Base-by-base conservation (phyloP, 2,113 vertebrate genomes). In the Pseudopodoces humilis region DNA sequence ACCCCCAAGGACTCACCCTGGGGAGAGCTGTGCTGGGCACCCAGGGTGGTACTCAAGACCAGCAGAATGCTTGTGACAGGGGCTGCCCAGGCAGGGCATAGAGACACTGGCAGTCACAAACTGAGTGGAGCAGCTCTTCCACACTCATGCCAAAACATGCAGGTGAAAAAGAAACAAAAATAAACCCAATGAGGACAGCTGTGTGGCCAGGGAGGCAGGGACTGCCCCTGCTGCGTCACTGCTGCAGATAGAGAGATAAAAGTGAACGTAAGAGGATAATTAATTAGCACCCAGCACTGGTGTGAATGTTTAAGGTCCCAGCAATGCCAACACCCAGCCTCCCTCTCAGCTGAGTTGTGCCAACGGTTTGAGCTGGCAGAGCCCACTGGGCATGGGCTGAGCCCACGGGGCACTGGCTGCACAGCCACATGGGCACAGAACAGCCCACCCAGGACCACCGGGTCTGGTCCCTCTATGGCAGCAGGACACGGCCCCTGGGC, bases 221-320 rank as follows among this genome's bases (percentile, higher is more conserved):
- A 58, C 58, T 47, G 62, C 41, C 69, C 50, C 24, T 0, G 2
- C 47, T 37, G 28, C 11, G 18, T 64, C 81, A 81, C 37, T 47
- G 64, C 39, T 5, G 9, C 69, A 59, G 80, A 86, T 5, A 28
- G 59, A 89, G 43, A 87, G 71, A 85, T 39, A 86, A 88, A 89
- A 78, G 72, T 65, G 58, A 62, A 85, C 1, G 2, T 80, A 83
- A 74, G 70, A 58, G 47, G 63, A 15, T 53, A 50, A 87, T 74
- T 85, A 82, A 85, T 55, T 47, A 77, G 82, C 0, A 0, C 49
- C 22, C 50, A 92, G 86, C 56, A 41, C 56, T 41, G 44, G 12
- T 65, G 52, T 0, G 1, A 92, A n/a, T 6, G 33, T 55, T 82
- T 14, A 53, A 6, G 9, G 35, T 47, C 39, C 0, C 0, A 0